Conservation (phyloP, 2,888 invertebrate genomes). For the Tachina lurida region DNA sequence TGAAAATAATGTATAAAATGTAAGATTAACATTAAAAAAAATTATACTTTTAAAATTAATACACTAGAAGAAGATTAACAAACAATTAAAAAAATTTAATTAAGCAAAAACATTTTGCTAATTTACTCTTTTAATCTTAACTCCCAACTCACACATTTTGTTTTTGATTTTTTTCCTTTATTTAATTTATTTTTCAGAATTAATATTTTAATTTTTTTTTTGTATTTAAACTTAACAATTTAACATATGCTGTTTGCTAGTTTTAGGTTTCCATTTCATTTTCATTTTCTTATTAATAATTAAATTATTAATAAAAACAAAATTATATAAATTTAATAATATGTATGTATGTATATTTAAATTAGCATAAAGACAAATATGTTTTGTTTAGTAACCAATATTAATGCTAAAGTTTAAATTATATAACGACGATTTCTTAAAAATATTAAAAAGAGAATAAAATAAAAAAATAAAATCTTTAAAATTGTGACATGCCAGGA, state of each 20-base stretch:
- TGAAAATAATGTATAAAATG: constrained; percentile 34
- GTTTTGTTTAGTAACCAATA: constrained; percentile 29
- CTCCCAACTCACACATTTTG: constrained; percentile 56
- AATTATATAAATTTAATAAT: constrained; percentile 26
- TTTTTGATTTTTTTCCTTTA: constrained; percentile 14
- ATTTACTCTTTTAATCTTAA: constrained; percentile 43
- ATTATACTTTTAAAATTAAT: constrained; percentile 36
- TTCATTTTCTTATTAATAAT: constrained; percentile 57
- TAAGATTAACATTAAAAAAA: constrained; percentile 26
- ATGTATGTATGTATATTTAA: constrained; percentile 14
- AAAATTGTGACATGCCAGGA: background rate
- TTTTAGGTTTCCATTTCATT: constrained; percentile 32
- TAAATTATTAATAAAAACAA: constrained; percentile 62
- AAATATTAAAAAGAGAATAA: background rate
- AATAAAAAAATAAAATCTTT: background rate
- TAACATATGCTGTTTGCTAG: constrained; percentile 68
- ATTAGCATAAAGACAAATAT: constrained; percentile 43
- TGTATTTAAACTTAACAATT: constrained; percentile 69
- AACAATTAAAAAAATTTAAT: constrained; percentile 60
- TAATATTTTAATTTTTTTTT: constrained; percentile 33
- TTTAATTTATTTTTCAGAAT: constrained; percentile 46
- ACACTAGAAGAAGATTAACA: constrained; percentile 58
- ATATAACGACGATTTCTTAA: constrained; percentile 47
- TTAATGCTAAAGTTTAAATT: constrained; percentile 31
- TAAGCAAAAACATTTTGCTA: constrained; percentile 55